Conservation (phyloP, 1,140 invertebrate species). For the Drosophila jambulina region DNA sequence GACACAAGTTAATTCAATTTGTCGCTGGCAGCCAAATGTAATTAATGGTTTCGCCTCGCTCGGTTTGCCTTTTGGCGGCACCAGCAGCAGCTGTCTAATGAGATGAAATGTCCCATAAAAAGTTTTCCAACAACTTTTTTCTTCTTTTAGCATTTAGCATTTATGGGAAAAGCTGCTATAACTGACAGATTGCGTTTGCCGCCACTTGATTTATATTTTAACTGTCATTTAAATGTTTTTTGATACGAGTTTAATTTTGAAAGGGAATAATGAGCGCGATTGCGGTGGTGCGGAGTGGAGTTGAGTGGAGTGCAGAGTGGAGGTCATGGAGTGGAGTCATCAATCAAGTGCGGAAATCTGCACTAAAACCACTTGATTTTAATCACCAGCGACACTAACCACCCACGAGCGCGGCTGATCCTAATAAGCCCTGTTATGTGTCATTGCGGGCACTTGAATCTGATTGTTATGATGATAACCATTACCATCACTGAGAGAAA, state of each 20-base stretch:
- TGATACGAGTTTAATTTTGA: constrained; percentile 19
- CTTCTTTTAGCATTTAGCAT: constrained; percentile 2
- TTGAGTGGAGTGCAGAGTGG: background rate
- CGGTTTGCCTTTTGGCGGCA: constrained; percentile 43
- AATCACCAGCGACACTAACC: constrained; percentile 28
- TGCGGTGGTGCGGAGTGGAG: too few relatives aligned
- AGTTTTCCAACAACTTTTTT: constrained; percentile 28
- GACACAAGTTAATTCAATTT: constrained; percentile 79
- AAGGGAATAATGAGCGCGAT: constrained; percentile 13
- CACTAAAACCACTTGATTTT: constrained; percentile 36
- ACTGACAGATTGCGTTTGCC: constrained; percentile 47
- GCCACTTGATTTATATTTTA: constrained; percentile 50
- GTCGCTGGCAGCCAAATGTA: constrained; percentile 53
- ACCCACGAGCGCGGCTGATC: constrained; percentile 11
- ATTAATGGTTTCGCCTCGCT: constrained; percentile 57
- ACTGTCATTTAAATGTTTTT: constrained; percentile 41
- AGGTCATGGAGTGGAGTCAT: background rate
- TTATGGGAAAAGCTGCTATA: constrained; percentile 28
- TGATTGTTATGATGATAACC: constrained; percentile 66
- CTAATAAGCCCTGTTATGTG: constrained; percentile 48
- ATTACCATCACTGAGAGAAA: constrained; percentile 26
- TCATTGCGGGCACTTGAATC: constrained; percentile 37
- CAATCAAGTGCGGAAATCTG: constrained; percentile 25
- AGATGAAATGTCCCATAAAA: constrained; percentile 54
- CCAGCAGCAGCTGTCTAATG: constrained; percentile 40